Base-by-base conservation (phyloP, 2,113 vertebrate species). In the Echinops telfairi region DNA sequence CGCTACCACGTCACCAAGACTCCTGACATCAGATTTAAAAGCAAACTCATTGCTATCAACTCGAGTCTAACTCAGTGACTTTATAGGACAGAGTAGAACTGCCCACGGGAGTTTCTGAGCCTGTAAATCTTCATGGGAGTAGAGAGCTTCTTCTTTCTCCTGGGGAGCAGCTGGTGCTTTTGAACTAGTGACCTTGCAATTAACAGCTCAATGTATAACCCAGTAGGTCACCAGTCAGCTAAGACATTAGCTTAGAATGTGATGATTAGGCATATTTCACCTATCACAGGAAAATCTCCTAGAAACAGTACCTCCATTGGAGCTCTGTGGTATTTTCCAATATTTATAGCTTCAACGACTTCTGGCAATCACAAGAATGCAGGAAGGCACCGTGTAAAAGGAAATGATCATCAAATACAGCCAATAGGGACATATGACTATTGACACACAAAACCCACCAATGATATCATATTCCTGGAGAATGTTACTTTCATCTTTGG, bases 371-470 rank as follows among this genome's bases (percentile, higher is more conserved):
- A 19, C 78, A 95, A 89, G 90, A 68, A 62, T 57, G 57, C 29
- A 23, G 77, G 40, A 93, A 91, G 92, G 95, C 53, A 84, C 94
- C 87, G 93, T 95, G 92, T 84, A 92, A 93, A 33, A 93, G 89
- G 85, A 96, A 96, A 97, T 81, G 43, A 84, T 96, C 95, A 83
- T 73, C 89, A 94, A 94, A 94, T 89, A 95, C 36, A 97, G 86
- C 76, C 95, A 96, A 89, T 92, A 96, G 92, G 89, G 36, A 62
- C 33, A 25, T 17, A 70, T 43, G 75, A 96, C 90, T 88, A 94
- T 43, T 78, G 79, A 95, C 84, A 85, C 91, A 93, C 66, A 96
- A 97, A 97, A 94, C 66, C 94, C 81, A 97, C 33, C 43, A 89
- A 71, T 64, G 68, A 93, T 81, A 68, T 91, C 76, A 86, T 23